Conservation (phyloP, 2,113 vertebrate genomes). For the Apus apus region DNA sequence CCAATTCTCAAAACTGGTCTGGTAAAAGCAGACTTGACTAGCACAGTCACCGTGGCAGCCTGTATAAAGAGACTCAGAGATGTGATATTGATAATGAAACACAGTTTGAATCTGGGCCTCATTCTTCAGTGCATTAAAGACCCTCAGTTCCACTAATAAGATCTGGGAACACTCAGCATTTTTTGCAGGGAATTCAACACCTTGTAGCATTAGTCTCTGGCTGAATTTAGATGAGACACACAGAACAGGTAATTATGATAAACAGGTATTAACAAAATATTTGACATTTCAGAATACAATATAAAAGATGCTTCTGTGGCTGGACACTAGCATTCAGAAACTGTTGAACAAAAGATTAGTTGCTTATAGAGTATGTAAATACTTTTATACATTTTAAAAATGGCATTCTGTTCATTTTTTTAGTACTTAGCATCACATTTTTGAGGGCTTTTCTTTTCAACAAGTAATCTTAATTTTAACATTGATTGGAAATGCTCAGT, state of each 20-base stretch:
- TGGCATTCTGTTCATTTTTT: background rate
- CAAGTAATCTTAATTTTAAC: background rate
- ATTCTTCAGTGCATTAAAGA: background rate
- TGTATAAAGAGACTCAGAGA: background rate
- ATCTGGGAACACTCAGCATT: background rate
- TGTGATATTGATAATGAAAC: background rate
- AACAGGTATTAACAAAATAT: background rate
- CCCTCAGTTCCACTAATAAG: background rate
- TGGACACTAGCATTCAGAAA: background rate
- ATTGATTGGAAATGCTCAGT: background rate
- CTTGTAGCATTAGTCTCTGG: background rate
- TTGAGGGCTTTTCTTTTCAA: background rate
- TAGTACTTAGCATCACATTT: background rate
- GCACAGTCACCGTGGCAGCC: accelerated
- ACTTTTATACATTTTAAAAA: accelerated
- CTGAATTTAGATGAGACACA: background rate
- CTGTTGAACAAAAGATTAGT: background rate
- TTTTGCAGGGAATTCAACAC: background rate
- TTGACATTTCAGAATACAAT: background rate
- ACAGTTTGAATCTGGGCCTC: background rate
- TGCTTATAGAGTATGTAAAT: background rate
- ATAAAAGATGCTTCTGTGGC: background rate
- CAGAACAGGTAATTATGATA: background rate
- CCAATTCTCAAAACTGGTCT: background rate
- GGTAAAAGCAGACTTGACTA: background rate